Base-by-base conservation (phyloP, 2,797 vertebrate species). In the Morelia viridis region DNA sequence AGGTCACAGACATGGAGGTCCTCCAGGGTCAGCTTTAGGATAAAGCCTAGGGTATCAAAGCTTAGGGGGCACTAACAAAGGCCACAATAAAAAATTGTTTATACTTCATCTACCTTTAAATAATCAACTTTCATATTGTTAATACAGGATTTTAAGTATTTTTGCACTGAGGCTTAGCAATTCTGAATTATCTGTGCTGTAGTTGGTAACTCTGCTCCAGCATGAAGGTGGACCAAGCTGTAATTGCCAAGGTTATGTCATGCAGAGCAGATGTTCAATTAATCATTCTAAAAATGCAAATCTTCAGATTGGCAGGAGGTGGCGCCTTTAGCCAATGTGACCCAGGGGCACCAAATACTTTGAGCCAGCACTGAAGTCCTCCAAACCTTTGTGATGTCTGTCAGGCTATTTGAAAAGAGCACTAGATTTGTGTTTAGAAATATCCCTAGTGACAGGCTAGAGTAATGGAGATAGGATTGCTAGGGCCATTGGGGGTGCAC, bases 211-310 rank as follows among this genome's bases (percentile, higher is more conserved):
- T 53, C 50, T 46, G 35, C 35, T 46, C 71, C 46, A 35, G 71
- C 19, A 11, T 80, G 35, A 80, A 80, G 9, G 3, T 35, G 46
- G 35, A 46, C 35, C 19, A 46, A 80, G 35, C 71, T 80, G 35
- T 80, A 80, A 80, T 80, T 80, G 71, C 24, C 71, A 80, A 80
- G 84, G 19, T 84, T 64, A 86, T 68, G 61, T 91, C 92, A 90
- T 93, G 83, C 89, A 94, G 90, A 95, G 90, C 93, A 95, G 92
- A 93, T 91, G 31, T 60, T 87, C 57, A 87, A 58, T 87, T 87
- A 58, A 87, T 80, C 35, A 80, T 35, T 35, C 71, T 46, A 53
- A 53, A 53, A 53, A 53, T 53, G 50, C 50, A 6, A 53, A 53
- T 53, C 50, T 53, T 53, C 50, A 53, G 6, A 53, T 53, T 53